These are phyloP conservation scores for Hirtodrosophila histrioides DNA, from an alignment of 2,888 invertebrate species.

Conservation along the genomic window DNA sequence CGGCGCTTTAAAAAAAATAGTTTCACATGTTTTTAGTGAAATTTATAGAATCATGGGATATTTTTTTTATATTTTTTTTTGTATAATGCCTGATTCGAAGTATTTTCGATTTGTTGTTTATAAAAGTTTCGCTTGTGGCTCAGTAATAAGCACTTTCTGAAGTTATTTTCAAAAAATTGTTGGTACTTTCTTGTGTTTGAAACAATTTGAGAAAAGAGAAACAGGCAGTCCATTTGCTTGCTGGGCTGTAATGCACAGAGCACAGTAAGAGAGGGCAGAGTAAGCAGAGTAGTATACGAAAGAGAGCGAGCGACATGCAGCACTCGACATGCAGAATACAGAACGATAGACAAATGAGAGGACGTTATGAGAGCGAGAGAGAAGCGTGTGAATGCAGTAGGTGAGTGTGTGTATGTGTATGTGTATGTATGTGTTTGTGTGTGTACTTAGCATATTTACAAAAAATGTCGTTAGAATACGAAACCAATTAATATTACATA, in stretches of 20 bases:
- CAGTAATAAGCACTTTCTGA: no score
- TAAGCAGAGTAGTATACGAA: neutral
- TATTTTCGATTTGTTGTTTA: no score
- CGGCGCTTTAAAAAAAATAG: no score
- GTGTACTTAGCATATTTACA: slow-evolving; percentile 33
- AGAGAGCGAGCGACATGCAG: slow-evolving; percentile 12
- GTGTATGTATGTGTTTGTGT: slow-evolving; percentile 11
- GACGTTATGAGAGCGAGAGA: slow-evolving; percentile 8
- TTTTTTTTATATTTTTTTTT: no score
- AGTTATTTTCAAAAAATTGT: no score
- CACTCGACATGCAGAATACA: slow-evolving; percentile 32
- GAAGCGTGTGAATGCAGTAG: no score
- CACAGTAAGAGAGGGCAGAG: neutral
- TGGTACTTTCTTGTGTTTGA: no score
- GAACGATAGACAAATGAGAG: slow-evolving; percentile 8
- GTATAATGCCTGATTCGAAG: no score
- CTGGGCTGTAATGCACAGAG: slow-evolving; percentile 6
- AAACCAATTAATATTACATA: slow-evolving; percentile 47
- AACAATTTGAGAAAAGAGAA: no score
- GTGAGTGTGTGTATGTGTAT: neutral
- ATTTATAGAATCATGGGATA: no score
- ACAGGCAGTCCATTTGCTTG: slow-evolving; percentile 26
- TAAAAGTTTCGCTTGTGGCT: no score
- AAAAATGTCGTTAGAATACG: slow-evolving; percentile 23
- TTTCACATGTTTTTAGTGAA: no score